These are phyloP conservation scores for Yoshiicerus persimilis DNA, from an alignment of 1,140 invertebrate genomes.

Conservation along the genomic window DNA sequence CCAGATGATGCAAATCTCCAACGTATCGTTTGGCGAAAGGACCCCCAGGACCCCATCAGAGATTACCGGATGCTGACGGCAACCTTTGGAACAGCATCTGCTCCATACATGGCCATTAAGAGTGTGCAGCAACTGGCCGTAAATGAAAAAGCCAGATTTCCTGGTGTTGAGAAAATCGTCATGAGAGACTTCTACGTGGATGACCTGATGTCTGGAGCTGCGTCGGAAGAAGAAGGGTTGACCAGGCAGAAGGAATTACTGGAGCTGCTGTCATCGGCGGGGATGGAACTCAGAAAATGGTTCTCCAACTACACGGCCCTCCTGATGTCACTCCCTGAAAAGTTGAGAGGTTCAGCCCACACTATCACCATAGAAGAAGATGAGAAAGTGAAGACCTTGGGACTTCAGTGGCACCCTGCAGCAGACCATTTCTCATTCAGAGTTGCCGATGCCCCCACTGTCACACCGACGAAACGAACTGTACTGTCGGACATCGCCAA, in stretches of 20 bases:
- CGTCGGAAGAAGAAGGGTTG: constrained; percentile 40
- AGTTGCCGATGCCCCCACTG: too few relatives aligned
- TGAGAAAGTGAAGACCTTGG: too few relatives aligned
- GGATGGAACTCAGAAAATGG: constrained; percentile 54
- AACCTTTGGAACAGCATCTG: constrained; percentile 52
- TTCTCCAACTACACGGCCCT: constrained; percentile 51
- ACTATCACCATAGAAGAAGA: too few relatives aligned
- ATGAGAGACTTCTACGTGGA: constrained; percentile 50
- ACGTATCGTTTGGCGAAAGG: background rate
- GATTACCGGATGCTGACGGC: constrained; percentile 51
- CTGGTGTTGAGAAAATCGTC: constrained; percentile 35
- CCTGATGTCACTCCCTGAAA: constrained; percentile 16
- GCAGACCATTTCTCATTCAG: too few relatives aligned
- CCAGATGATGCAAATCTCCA: background rate
- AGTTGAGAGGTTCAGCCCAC: too few relatives aligned
- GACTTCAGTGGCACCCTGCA: too few relatives aligned
- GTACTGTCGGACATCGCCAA: too few relatives aligned
- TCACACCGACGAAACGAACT: too few relatives aligned
- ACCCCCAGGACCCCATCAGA: background rate
- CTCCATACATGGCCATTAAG: constrained; percentile 51
- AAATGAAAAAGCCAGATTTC: constrained; percentile 49
- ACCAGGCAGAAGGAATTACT: constrained; percentile 42
- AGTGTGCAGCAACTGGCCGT: constrained; percentile 49
- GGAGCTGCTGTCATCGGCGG: constrained; percentile 40
- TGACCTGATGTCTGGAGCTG: constrained; percentile 48